phyloP scores from a whole-genome alignment of 1,140 invertebrate species.

The Aradophagus sp. region DNA sequence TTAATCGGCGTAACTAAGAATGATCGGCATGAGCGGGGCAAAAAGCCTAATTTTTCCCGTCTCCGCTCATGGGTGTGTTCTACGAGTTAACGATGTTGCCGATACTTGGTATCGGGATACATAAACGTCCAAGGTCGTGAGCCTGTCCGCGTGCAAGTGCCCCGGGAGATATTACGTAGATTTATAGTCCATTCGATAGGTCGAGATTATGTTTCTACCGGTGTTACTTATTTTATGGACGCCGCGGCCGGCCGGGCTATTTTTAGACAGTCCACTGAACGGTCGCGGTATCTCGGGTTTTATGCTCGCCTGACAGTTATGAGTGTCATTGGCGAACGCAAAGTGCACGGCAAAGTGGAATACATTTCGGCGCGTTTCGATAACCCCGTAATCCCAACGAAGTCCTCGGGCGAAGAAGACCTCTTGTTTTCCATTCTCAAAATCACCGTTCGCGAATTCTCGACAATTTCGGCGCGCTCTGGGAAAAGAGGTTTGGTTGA shows the following conservation, averaged over 20 bases:
- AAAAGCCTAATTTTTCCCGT: conserved; percentile 34
- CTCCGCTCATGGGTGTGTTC: conserved; percentile 30
- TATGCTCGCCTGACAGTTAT: conserved; percentile 27
- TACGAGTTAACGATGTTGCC: conserved; percentile 51
- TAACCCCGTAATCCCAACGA: too few species aligned
- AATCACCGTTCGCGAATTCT: too few species aligned
- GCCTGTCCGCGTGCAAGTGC: conserved; percentile 41
- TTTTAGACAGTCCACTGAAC: conserved; percentile 28
- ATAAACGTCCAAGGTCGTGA: conserved; percentile 45
- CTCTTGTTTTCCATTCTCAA: too few species aligned
- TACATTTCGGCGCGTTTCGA: too few species aligned
- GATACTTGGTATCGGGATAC: conserved; percentile 46
- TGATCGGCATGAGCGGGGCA: conserved; percentile 5
- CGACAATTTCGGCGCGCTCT: too few species aligned
- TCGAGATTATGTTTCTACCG: conserved; percentile 56
- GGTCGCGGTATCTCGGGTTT: conserved; percentile 20
- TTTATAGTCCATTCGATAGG: conserved; percentile 55
- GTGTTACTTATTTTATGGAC: conserved; percentile 51
- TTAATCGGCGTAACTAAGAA: conserved; percentile 46
- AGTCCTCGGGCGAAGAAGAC: too few species aligned
- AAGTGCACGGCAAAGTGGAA: too few species aligned
- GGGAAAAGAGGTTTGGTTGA: too few species aligned
- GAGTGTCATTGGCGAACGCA: conserved; percentile 18
- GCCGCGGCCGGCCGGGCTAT: conserved; percentile 1
- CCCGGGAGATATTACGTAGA: conserved; percentile 52